Evolutionary conservation across 2,113 vertebrate genomes (phyloP).

Genomic region (Holacanthus passer): DNA sequence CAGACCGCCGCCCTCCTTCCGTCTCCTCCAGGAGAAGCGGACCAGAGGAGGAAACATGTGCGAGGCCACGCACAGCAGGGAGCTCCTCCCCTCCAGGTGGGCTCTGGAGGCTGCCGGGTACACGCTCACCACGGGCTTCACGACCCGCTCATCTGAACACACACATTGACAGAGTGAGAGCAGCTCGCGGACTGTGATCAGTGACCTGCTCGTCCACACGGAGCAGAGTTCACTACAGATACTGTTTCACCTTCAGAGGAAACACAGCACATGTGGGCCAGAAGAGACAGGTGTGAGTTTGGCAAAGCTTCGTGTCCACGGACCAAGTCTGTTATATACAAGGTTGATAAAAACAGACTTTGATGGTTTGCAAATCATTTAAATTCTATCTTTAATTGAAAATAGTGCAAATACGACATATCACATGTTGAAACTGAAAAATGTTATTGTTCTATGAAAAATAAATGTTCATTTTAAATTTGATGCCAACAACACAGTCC

Average conservation of each 20-base stretch:
- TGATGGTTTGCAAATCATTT: no score
- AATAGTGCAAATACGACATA: no score
- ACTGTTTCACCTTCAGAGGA: background rate
- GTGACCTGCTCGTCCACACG: background rate
- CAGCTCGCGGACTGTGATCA: constrained; percentile 2
- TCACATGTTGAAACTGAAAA: no score
- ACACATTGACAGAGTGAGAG: constrained; percentile 1
- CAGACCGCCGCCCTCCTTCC: background rate
- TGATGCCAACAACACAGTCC: no score
- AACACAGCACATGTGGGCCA: background rate
- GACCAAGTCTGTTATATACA: no score
- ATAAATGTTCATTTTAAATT: no score
- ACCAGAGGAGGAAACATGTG: constrained; percentile 53
- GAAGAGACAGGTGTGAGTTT: no score
- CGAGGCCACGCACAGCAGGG: constrained; percentile 52
- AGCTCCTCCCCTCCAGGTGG: constrained; percentile 19
- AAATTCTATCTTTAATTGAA: no score
- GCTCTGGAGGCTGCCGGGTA: constrained; percentile 33
- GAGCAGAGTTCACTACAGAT: background rate
- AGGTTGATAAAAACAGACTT: no score
- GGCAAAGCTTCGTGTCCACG: no score
- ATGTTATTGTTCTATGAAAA: no score
- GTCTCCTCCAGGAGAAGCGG: constrained; percentile 50
- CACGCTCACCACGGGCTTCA: constrained; percentile 44
- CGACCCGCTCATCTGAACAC: constrained; percentile 6